phyloP scores from a whole-genome alignment of 2,888 invertebrate species.

The Eupithecia subfuscata region DNA sequence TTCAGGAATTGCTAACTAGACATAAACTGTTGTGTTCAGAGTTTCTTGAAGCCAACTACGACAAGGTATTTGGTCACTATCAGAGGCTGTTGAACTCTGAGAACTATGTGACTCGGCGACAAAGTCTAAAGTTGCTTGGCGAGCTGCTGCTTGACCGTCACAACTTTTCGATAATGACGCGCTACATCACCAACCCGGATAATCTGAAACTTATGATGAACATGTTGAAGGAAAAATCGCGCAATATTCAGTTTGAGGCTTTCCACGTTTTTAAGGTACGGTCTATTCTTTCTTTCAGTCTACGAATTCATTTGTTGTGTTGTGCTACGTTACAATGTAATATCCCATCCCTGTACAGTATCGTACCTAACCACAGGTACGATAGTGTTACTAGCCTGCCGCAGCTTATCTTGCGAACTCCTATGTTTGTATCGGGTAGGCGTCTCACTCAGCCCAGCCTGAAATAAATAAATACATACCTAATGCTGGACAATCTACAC shows the following conservation, averaged over 20 bases:
- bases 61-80: slow-evolving; percentile 98
- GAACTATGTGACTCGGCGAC: slow-evolving; percentile 99
- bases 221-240: slow-evolving; percentile 99
- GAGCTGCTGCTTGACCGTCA: slow-evolving; percentile 99
- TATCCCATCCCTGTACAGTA: not conserved
- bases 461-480: no score
- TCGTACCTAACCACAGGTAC: no score
- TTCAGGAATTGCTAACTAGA: slow-evolving; percentile 94
- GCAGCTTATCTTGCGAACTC: not conserved
- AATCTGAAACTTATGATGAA: slow-evolving; percentile 99
- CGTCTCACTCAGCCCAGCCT: not conserved
- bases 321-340: not conserved
- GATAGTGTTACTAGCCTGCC: not conserved
- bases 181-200: slow-evolving; percentile 99
- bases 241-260: slow-evolving; percentile 99
- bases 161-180: slow-evolving; percentile 99
- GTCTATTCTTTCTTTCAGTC: not conserved
- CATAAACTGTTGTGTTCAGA: slow-evolving; percentile 98
- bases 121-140: slow-evolving; percentile 98
- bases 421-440: not conserved
- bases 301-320: not conserved
- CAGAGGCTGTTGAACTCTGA: slow-evolving; percentile 99
- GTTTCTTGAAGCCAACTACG: slow-evolving; percentile 99
- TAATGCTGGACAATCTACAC: no score
- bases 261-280: slow-evolving; percentile 99